Percentiles rank a stretch among this genome's conserved stretches.
phyloP scores from a whole-genome alignment of 2,797 vertebrate genomes.

The Amniataba percoides region DNA sequence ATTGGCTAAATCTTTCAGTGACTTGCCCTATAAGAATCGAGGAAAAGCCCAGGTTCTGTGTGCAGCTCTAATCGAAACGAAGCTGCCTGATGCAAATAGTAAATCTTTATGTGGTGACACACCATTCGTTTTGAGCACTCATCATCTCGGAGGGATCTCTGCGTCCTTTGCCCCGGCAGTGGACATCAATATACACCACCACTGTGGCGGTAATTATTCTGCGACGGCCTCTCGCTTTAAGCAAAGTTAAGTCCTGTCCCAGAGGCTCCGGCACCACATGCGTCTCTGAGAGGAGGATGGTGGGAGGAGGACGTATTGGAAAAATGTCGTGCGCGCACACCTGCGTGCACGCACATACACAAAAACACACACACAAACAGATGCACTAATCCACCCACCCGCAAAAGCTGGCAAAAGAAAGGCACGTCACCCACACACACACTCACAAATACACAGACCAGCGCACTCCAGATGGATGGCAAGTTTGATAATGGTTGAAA shows the following conservation, averaged over 20 bases:
- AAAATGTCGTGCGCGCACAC: conserved; percentile 13
- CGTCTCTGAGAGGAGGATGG: conserved; percentile 51
- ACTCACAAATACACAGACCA: conserved; percentile 47
- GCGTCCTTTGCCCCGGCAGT: conserved; percentile 40
- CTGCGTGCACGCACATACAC: neutral
- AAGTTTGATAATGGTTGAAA: conserved; percentile 74
- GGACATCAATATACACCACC: conserved; percentile 71
- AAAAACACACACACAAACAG: conserved; percentile 10
- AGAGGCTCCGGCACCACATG: conserved; percentile 29
- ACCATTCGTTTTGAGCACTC: conserved; percentile 66
- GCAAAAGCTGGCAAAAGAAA: conserved; percentile 23
- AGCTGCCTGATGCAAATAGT: conserved; percentile 61
- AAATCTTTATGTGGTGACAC: conserved; percentile 77
- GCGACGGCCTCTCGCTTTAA: conserved; percentile 58
- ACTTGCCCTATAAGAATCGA: neutral
- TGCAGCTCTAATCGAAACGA: conserved; percentile 67
- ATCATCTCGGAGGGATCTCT: conserved; percentile 60
- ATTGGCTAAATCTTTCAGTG: conserved; percentile 13
- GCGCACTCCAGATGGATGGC: conserved; percentile 63
- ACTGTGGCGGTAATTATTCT: conserved; percentile 70
- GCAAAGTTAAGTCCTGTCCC: conserved; percentile 64
- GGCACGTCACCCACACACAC: conserved; percentile 2
- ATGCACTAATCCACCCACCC: conserved; percentile 16
- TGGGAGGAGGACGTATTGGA: conserved; percentile 46
- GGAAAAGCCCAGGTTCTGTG: conserved; percentile 30